Base-by-base conservation (phyloP, 2,888 invertebrate genomes). In the Ophion ellenae region DNA sequence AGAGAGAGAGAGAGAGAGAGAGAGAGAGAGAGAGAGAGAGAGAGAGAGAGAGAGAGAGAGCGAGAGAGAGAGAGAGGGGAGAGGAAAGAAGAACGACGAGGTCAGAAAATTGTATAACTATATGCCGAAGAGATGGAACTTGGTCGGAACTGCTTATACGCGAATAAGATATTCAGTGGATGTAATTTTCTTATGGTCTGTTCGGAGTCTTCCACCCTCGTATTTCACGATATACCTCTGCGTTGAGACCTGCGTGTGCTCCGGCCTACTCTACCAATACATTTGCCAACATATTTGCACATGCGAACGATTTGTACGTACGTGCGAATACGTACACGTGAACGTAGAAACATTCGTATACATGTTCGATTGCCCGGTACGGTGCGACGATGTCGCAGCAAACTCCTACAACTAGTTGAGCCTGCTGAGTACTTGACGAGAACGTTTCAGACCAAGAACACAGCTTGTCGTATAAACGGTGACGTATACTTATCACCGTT, bases 121-220 rank as follows among this genome's bases (percentile, higher is more conserved):
- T 76, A 75, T 67, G 40, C 40, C 36, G 57, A 36, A 86, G 73
- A 77, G 69, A 82, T 83, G 83, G 84, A 83, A 82, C 86, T 88
- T 84, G 86, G 74, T 88, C 79, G 73, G 69, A 87, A 87, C 87
- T 87, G 87, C 86, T 90, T 88, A 53, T 70, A 86, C 81, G 83
- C 84, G 86, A 90, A 92, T 92, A 90, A 92, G 90, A 90, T 91
- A 92, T 91, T 90, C 89, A 90, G 84, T 85, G 84, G 47, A 77
- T 85, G 91, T 86, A 93, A 92, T 92, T 93, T 93, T 93, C 92
- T 93, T 93, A 92, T 91, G 88, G 89, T 78, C 86, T 69, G 64
- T 59, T 63, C 79, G 47, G 77, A 71, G 78, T 86, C 87, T 69
- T 73, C 78, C 77, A 84, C 85, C 85, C 84, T 87, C 73, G 84